phyloP scores from a whole-genome alignment of 2,797 vertebrate genomes.

The Ctenosaura bakeri region DNA sequence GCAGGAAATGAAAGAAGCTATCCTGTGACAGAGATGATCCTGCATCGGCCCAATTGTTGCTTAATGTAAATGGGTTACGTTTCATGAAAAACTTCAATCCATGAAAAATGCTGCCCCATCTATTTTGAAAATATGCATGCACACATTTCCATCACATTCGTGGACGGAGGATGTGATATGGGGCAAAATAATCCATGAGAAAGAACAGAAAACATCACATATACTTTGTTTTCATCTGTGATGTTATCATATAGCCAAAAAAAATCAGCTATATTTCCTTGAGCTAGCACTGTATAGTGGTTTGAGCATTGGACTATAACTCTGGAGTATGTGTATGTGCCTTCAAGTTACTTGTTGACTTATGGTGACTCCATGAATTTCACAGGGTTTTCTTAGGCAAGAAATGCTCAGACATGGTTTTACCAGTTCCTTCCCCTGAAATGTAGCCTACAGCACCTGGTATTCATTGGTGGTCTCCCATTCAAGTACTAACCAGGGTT shows the following conservation, averaged over 20 bases:
- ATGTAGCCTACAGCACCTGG: too few species aligned
- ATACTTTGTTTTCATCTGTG: background rate
- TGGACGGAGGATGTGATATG: background rate
- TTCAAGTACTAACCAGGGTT: too few species aligned
- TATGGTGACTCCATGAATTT: too few species aligned
- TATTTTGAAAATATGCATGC: background rate
- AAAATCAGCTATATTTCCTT: background rate
- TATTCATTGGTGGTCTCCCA: too few species aligned
- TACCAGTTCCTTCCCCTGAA: too few species aligned
- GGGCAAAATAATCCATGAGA: background rate
- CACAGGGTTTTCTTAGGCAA: too few species aligned
- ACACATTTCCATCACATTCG: background rate
- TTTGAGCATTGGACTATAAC: too few species aligned
- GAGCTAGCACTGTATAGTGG: background rate
- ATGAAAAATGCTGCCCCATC: background rate
- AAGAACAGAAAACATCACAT: background rate
- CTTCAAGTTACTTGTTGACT: too few species aligned
- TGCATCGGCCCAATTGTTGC: background rate
- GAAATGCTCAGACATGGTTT: too few species aligned
- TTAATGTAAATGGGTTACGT: background rate
- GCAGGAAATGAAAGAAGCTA: constrained; percentile 55
- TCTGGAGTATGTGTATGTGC: too few species aligned
- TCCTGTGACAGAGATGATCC: background rate
- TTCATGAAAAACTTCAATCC: background rate
- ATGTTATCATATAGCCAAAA: background rate